These are phyloP conservation scores for Myrmophylax atrothorax DNA, from an alignment of 2,113 vertebrate genomes.

Conservation along the genomic window DNA sequence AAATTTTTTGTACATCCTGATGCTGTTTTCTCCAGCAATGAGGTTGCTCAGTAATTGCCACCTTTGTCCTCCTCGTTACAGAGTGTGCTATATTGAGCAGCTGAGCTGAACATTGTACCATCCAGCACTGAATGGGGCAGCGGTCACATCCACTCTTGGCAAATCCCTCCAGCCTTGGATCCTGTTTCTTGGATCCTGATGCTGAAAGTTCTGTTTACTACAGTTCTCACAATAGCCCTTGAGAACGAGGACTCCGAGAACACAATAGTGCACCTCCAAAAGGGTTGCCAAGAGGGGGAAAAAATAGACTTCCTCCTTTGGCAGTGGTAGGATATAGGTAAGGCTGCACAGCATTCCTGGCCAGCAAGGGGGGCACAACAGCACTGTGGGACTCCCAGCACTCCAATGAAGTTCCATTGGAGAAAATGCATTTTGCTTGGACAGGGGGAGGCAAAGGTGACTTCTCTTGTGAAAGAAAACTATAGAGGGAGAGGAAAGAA, in stretches of 20 bases:
- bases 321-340: constrained; percentile 61
- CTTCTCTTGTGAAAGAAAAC: neutral
- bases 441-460: neutral
- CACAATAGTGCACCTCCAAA: constrained; percentile 66
- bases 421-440: neutral
- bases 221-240: constrained; percentile 52
- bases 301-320: constrained; percentile 60
- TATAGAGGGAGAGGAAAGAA: neutral
- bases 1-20: constrained; percentile 40
- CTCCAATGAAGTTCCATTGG: neutral
- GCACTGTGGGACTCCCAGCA: neutral
- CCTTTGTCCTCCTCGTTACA: constrained; percentile 25
- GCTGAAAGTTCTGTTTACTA: constrained; percentile 63
- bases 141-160: constrained; percentile 61
- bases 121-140: constrained; percentile 52
- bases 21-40: constrained; percentile 4
- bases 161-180: constrained; percentile 43
- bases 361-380: constrained; percentile 10
- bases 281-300: constrained; percentile 64
- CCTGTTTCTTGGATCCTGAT: constrained; percentile 60
- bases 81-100: constrained; percentile 27
- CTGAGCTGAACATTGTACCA: constrained; percentile 20
- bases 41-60: neutral
- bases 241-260: constrained; percentile 60
- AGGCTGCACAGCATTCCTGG: constrained; percentile 41